Evolutionary conservation across 2,888 invertebrate species (phyloP).

Genomic region (Lamproptera curius): DNA sequence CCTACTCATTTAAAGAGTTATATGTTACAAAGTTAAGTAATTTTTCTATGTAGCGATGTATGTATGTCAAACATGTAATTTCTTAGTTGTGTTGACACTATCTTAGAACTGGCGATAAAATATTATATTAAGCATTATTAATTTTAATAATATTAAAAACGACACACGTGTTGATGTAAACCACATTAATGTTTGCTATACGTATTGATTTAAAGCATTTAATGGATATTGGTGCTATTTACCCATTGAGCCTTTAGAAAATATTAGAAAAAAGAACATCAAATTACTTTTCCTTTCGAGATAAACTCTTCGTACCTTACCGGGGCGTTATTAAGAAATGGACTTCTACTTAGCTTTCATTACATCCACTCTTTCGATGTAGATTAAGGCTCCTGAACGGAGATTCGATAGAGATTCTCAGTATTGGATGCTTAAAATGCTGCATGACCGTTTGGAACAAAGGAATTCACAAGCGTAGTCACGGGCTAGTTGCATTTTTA

Average conservation of each 20-base stretch:
- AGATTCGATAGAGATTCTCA: constrained; percentile 12
- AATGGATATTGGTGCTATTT: background rate
- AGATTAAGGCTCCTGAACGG: constrained; percentile 16
- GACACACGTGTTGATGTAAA: no score
- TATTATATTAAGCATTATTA: no score
- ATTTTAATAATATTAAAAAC: no score
- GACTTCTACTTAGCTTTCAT: constrained; percentile 17
- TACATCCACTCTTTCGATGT: constrained; percentile 18
- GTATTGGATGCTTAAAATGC: constrained; percentile 9
- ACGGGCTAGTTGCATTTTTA: constrained; percentile 14
- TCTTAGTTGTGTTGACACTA: no score
- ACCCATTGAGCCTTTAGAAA: background rate
- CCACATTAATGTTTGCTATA: no score
- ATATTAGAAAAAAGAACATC: constrained; percentile 3
- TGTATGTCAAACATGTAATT: no score
- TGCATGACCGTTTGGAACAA: constrained; percentile 12
- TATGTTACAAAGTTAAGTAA: no score
- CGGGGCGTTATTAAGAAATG: constrained; percentile 10
- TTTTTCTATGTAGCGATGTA: no score
- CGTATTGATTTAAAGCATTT: background rate
- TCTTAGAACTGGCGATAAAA: no score
- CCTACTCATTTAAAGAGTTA: no score
- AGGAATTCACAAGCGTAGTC: constrained; percentile 5
- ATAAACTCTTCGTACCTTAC: constrained; percentile 8
- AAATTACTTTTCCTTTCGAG: constrained; percentile 13